Evolutionary conservation across 2,888 invertebrate species (phyloP).

Genomic region (Molanna angustata): DNA sequence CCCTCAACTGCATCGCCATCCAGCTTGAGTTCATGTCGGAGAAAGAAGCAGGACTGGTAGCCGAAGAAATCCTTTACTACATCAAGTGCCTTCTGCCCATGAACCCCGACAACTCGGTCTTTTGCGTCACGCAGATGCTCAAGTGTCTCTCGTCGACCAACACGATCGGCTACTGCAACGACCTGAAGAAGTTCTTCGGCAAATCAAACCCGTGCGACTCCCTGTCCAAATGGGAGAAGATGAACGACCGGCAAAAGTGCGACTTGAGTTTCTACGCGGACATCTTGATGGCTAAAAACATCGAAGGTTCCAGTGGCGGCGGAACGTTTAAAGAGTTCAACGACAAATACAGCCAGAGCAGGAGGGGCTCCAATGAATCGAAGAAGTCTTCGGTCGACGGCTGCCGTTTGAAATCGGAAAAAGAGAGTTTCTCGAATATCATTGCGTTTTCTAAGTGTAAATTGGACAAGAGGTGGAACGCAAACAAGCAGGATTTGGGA

Average conservation of each 20-base stretch:
- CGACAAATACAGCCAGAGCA: background rate
- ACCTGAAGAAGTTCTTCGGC: slow-evolving; percentile 24
- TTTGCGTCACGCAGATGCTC: slow-evolving; percentile 73
- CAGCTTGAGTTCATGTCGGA: slow-evolving; percentile 68
- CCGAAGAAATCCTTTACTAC: slow-evolving; percentile 79
- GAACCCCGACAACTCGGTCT: slow-evolving; percentile 66
- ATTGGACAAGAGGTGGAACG: slow-evolving; percentile 50
- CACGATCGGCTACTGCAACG: slow-evolving; percentile 43
- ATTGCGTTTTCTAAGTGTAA: slow-evolving; percentile 51
- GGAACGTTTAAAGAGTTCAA: slow-evolving; percentile 8
- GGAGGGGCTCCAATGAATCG: slow-evolving; percentile 12
- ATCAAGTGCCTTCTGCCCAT: slow-evolving; percentile 68
- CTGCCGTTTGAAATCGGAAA: slow-evolving; percentile 44
- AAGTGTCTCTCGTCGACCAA: slow-evolving; percentile 78
- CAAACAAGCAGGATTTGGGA: slow-evolving; percentile 56
- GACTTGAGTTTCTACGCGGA: slow-evolving; percentile 24
- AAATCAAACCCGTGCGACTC: background rate
- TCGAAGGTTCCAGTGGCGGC: background rate
- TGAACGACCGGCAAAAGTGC: slow-evolving; percentile 1
- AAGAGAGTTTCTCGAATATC: slow-evolving; percentile 45
- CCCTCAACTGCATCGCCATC: slow-evolving; percentile 64
- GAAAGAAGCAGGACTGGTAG: slow-evolving; percentile 67
- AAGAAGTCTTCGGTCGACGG: slow-evolving; percentile 37
- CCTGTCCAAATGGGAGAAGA: slow-evolving; percentile 11
- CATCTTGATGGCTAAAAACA: slow-evolving; percentile 21